These are phyloP conservation scores for Anarrhichthys ocellatus DNA, from an alignment of 2,113 vertebrate species.

Conservation along the genomic window DNA sequence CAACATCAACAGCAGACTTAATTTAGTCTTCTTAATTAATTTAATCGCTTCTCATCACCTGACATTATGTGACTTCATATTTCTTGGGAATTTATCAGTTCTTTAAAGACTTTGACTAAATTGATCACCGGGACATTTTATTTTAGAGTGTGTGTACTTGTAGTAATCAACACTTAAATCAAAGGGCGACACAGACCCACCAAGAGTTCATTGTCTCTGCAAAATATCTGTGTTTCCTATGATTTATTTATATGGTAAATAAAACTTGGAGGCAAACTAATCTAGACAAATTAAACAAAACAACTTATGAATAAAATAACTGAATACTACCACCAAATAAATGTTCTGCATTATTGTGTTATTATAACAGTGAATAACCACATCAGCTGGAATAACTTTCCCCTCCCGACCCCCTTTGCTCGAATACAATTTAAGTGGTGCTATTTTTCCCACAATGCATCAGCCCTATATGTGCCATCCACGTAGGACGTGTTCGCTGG, in stretches of 20 bases:
- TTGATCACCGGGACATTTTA: not conserved
- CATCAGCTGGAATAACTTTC: constrained; percentile 11
- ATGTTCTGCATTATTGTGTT: not conserved
- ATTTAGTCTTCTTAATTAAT: not conserved
- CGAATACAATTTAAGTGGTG: constrained; percentile 10
- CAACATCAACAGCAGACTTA: not conserved
- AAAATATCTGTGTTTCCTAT: no score
- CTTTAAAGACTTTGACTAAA: not conserved
- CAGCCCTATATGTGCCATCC: constrained; percentile 6
- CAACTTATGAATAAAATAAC: no score
- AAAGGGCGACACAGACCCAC: no score
- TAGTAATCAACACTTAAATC: no score
- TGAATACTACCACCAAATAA: no score
- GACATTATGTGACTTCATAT: not conserved
- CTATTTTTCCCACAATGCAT: constrained; percentile 43
- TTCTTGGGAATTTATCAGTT: not conserved
- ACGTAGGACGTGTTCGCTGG: constrained; percentile 42
- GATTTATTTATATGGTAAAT: no score
- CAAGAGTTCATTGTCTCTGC: no score
- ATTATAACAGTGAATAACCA: not conserved
- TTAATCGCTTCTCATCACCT: not conserved
- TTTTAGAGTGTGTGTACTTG: no score
- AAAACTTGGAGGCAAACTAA: no score
- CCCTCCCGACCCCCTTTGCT: not conserved
- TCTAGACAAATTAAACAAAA: no score